Evolutionary conservation across 2,797 vertebrate species (phyloP).

Genomic region (Sebastolobus alascanus): DNA sequence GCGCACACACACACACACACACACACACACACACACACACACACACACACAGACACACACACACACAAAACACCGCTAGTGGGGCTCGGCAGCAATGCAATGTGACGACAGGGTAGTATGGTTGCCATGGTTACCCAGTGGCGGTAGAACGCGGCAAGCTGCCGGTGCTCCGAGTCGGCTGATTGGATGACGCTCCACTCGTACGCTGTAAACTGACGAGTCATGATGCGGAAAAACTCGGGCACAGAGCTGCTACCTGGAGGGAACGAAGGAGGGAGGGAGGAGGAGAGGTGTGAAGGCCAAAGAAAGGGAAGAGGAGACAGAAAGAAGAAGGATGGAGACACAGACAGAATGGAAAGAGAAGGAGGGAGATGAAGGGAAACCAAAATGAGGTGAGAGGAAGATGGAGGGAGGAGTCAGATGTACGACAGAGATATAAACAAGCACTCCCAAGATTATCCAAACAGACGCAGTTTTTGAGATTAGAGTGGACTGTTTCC

Average conservation of each 20-base stretch:
- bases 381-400: neutral
- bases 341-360: neutral
- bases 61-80: neutral
- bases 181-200: constrained; percentile 92
- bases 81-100: constrained; percentile 40
- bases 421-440: neutral
- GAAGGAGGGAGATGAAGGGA: neutral
- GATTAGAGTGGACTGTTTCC: neutral
- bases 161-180: constrained; percentile 88
- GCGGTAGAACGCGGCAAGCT: constrained; percentile 93
- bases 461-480: neutral
- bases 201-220: constrained; percentile 92
- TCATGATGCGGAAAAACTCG: constrained; percentile 97
- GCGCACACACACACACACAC: constrained; percentile 13
- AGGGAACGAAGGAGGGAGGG: neutral
- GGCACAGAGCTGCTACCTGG: constrained; percentile 92
- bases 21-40: neutral
- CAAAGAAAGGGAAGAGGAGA: neutral
- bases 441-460: neutral
- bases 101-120: constrained; percentile 58
- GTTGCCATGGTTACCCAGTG: constrained; percentile 91
- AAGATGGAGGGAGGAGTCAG: neutral
- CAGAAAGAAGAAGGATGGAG: neutral
- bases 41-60: constrained; percentile 8
- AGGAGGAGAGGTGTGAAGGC: neutral